Percentiles rank a stretch among this genome's conserved stretches.
Conservation (phyloP, 1,140 invertebrate genomes). For the Onthophagus taurus region DNA sequence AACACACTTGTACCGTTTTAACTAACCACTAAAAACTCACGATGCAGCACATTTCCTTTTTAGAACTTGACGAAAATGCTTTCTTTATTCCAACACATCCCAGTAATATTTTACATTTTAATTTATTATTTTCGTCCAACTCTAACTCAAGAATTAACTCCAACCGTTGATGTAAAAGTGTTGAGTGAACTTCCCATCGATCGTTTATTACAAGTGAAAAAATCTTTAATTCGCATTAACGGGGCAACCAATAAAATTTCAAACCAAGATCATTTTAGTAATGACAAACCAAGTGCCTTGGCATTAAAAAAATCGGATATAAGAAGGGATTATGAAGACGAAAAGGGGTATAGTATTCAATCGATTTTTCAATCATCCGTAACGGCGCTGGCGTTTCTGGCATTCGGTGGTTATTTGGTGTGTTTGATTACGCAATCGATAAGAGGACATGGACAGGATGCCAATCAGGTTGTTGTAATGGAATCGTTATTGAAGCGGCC, state of each 20-base stretch:
- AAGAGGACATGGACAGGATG: conserved; percentile 38
- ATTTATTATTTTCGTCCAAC: background rate
- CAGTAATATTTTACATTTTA: too few species aligned
- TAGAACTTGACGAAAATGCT: too few species aligned
- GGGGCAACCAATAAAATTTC: background rate
- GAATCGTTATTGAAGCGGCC: conserved; percentile 15
- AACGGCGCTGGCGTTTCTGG: conserved; percentile 63
- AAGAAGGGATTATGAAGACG: conserved; percentile 21
- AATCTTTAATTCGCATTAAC: conserved; percentile 23
- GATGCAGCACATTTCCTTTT: too few species aligned
- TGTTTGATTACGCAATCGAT: conserved; percentile 62
- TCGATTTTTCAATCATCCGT: conserved; percentile 62
- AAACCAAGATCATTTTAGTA: too few species aligned
- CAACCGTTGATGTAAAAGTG: conserved; percentile 36
- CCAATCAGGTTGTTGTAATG: conserved; percentile 8
- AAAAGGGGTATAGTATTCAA: conserved; percentile 45
- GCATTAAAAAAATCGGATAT: conserved; percentile 8
- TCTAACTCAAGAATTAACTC: conserved; percentile 16
- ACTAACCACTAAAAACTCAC: too few species aligned
- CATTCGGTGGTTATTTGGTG: conserved; percentile 67
- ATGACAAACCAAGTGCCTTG: conserved; percentile 2
- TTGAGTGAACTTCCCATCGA: conserved; percentile 45
- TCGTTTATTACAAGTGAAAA: conserved; percentile 41
- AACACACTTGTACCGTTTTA: too few species aligned
- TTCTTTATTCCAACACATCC: too few species aligned